Percentiles rank a stretch among this genome's conserved stretches.
Conservation (phyloP, 2,888 invertebrate species). For the Poecilobothrus nobilitatus region DNA sequence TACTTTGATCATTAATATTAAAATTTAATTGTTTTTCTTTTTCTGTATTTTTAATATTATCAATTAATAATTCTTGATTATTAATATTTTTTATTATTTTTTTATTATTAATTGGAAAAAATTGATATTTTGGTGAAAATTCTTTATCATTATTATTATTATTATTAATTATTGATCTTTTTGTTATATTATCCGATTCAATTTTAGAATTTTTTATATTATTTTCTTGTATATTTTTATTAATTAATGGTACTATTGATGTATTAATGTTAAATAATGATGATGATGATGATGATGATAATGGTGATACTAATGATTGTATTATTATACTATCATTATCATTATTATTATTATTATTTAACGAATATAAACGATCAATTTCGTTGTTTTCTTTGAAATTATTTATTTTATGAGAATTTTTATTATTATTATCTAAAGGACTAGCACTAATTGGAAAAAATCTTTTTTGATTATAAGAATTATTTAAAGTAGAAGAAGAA, state of each 20-base stretch:
- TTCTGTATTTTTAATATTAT: not conserved
- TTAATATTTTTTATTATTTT: not conserved
- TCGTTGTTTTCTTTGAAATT: too few relatives aligned
- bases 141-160: not conserved
- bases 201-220: not conserved
- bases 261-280: conserved; percentile 19
- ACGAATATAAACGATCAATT: not conserved
- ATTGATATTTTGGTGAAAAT: not conserved
- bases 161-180: too few relatives aligned
- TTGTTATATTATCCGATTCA: too few relatives aligned
- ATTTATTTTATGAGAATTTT: not conserved
- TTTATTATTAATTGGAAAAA: not conserved
- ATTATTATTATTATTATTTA: not conserved
- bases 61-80: not conserved
- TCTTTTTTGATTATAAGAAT: conserved; percentile 22
- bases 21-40: not conserved
- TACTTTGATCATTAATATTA: not conserved
- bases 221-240: too few relatives aligned
- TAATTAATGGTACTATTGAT: conserved; percentile 18
- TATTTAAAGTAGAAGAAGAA: not conserved
- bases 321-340: too few relatives aligned
- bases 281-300: conserved; percentile 12
- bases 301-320: not conserved
- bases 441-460: conserved; percentile 31
- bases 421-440: conserved; percentile 17